These are phyloP conservation scores for Saguinus imperator DNA, from an alignment of 2,113 vertebrate species.

Conservation along the genomic window DNA sequence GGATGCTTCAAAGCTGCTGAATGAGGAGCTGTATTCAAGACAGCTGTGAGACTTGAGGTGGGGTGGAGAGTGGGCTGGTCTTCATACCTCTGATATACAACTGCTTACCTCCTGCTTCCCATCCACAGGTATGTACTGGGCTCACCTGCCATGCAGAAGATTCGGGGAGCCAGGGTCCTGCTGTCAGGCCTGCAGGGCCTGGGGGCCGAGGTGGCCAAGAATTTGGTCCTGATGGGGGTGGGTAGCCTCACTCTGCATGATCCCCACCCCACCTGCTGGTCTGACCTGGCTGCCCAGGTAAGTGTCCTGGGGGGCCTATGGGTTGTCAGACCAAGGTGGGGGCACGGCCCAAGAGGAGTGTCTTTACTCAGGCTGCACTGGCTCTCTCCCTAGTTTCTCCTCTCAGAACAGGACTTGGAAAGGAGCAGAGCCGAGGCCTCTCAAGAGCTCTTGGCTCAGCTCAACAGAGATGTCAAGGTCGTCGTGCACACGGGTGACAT, in stretches of 20 bases:
- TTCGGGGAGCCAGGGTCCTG: slow-evolving; percentile 85
- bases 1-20: slow-evolving; percentile 67
- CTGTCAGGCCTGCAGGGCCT: slow-evolving; percentile 91
- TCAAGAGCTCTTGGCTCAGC: slow-evolving; percentile 78
- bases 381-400: slow-evolving; percentile 87
- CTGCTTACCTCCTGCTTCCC: background rate
- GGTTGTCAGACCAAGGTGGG: background rate
- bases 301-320: background rate
- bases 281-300: slow-evolving; percentile 91
- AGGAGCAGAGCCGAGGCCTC: slow-evolving; percentile 88
- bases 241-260: slow-evolving; percentile 92
- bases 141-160: slow-evolving; percentile 84
- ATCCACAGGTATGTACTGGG: slow-evolving; percentile 90
- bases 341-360: background rate
- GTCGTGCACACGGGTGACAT: slow-evolving; percentile 77
- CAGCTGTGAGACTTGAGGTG: slow-evolving; percentile 86
- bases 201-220: slow-evolving; percentile 93
- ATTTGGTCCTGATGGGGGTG: slow-evolving; percentile 90
- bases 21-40: slow-evolving; percentile 87
- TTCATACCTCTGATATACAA: background rate
- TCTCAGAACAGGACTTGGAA: slow-evolving; percentile 85
- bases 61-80: background rate
- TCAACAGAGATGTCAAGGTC: slow-evolving; percentile 87
- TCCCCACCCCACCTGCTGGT: slow-evolving; percentile 73
- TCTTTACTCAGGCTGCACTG: background rate